Conservation (phyloP, 2,888 invertebrate species). For the Craniophora ligustri region DNA sequence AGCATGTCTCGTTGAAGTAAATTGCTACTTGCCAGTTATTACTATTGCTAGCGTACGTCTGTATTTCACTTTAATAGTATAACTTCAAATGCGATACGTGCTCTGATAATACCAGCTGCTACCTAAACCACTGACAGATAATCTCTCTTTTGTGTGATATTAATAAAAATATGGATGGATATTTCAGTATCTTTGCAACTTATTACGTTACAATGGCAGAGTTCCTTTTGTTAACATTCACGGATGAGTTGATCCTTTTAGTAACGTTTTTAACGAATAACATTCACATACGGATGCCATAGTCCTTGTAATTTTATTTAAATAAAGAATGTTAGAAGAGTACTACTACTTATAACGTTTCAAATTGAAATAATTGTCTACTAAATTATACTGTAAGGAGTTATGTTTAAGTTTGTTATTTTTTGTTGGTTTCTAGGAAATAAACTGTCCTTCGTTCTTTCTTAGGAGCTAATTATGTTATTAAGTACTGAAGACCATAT, state of each 20-base stretch:
- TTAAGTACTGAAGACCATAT: no score
- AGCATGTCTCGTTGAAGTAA: conserved; percentile 19
- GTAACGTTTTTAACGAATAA: conserved; percentile 69
- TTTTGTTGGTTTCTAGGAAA: no score
- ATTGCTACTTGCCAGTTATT: conserved; percentile 13
- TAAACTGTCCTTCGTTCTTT: no score
- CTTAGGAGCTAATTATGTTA: no score
- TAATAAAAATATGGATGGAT: conserved; percentile 87
- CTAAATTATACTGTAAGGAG: no score
- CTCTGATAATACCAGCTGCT: conserved; percentile 77
- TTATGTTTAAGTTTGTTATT: no score
- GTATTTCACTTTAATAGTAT: conserved; percentile 27
- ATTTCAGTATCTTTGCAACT: conserved; percentile 79
- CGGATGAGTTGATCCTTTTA: conserved; percentile 79
- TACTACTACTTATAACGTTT: conserved; percentile 1
- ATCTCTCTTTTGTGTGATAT: conserved; percentile 86
- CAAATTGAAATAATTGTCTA: neutral
- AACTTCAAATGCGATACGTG: conserved; percentile 30
- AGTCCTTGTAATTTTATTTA: conserved; percentile 38
- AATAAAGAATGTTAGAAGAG: neutral
- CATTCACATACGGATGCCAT: conserved; percentile 43
- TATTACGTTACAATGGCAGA: conserved; percentile 79
- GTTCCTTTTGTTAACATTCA: conserved; percentile 79
- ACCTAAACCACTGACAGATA: conserved; percentile 79
- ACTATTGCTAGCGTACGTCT: conserved; percentile 14